These are phyloP conservation scores for Gymnothorax reevesii DNA, from an alignment of 2,797 vertebrate species.

Conservation along the genomic window DNA sequence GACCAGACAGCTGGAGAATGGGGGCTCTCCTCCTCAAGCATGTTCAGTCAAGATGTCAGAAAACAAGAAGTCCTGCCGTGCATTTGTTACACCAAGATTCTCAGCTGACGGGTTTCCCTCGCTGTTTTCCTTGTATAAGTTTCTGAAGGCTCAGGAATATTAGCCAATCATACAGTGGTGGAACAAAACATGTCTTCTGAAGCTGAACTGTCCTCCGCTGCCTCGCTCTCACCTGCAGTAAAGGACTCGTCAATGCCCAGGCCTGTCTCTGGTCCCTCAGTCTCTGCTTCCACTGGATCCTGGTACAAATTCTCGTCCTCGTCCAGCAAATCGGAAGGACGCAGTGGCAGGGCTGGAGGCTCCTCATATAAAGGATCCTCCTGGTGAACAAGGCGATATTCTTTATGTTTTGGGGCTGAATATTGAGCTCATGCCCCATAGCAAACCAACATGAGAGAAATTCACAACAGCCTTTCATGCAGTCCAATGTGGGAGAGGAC, in stretches of 20 bases:
- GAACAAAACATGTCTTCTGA: no score
- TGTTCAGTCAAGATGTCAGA: no score
- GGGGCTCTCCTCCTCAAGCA: background rate
- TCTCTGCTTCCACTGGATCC: constrained; percentile 27
- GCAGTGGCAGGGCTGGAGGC: constrained; percentile 77
- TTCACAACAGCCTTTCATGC: background rate
- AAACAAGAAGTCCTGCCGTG: no score
- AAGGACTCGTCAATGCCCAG: constrained; percentile 29
- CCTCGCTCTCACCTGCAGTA: constrained; percentile 45
- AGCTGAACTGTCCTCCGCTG: background rate
- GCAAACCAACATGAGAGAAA: background rate
- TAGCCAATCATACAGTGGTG: no score
- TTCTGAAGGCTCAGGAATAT: no score
- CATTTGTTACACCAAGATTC: no score
- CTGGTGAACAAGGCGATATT: background rate
- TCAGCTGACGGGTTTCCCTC: no score
- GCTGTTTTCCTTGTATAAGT: no score
- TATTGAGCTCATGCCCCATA: background rate
- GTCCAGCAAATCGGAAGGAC: constrained; percentile 50
- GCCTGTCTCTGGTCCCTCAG: constrained; percentile 30
- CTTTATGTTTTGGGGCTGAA: background rate
- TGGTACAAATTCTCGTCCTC: constrained; percentile 25
- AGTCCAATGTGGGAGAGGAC: background rate
- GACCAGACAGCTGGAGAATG: background rate
- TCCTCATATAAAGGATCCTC: constrained; percentile 65